Base-by-base conservation (phyloP, 2,113 vertebrate genomes). In the Elachura formosa region DNA sequence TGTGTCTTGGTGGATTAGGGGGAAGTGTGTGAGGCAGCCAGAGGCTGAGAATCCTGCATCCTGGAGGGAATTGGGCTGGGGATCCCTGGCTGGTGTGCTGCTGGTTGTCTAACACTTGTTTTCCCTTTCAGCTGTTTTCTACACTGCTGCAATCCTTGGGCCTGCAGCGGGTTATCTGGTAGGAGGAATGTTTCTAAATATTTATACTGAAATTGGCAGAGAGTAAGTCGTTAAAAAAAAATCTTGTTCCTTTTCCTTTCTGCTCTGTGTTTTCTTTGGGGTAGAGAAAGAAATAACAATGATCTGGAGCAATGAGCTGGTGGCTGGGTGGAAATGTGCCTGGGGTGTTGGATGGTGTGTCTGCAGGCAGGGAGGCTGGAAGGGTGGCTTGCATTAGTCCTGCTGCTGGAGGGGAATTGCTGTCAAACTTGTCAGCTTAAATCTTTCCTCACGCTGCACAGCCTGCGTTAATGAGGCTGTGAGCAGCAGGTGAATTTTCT, bases 141-240 rank as follows among this genome's bases (percentile, higher is more conserved):
- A 99, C 97, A 99, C 99, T 1, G 99, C 99, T 23, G 99, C 99
- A 95, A 99, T 99, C 96, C 96, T 99, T 43, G 99, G 99, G 41
- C 99, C 99, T 5, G 99, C 99, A 5, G 99, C 98, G 8, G 99
- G 99, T 81, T 99, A 99, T 98, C 98, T 99, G 97, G 96, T 99
- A 52, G 99, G 99, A 83, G 99, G 99, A 55, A 96, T 98, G 95
- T 98, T 99, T 98, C 99, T 99, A 94, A 99, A 98, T 90, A 97
- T 99, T 51, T 99, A 98, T 97, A 99, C 99, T 1, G 99, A 99
- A 84, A 95, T 98, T 84, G 96, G 98, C 87, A 97, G 89, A 88
- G 97, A 58, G 99, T 99, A 97, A 99, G 99, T 98, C 10, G 16
- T 68, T 91, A 90, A 96, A 93, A 91, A 92, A 91, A 58, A 80